Evolutionary conservation across 2,797 vertebrate genomes (phyloP), one percentile per base, ranked within the genome.

Genomic region (Zenarchopterus dispar): DNA sequence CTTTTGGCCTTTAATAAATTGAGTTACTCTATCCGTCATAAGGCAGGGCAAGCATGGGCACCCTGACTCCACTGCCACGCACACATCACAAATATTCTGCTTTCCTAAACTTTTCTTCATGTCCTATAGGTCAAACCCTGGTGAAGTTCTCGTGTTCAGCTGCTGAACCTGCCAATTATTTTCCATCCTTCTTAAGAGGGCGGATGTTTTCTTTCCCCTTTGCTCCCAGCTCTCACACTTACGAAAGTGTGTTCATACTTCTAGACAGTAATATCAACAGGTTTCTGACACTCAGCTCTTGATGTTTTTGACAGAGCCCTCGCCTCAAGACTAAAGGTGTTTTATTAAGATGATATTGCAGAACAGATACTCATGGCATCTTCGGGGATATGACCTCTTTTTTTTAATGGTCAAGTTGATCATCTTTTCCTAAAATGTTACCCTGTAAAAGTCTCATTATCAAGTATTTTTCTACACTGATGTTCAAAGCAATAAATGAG

Each of bases 11-110:
- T 91, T 88, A 83, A 86, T 84, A 94, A 88, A 91, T 90, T 85
- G 80, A 93, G 87, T 92, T 90, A 91, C 88, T 91, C 89, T 92
- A 89, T 87, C 89, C 90, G 81, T 88, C 85, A 91, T 82, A 89
- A 85, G 63, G 73, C 86, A 88, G 84, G 81, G 75, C 83, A 90
- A 93, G 93, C 83, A 84, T 49, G 53, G 66, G 53, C 82, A 70
- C 31, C 1, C 39, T 68, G 50, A 81, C 56, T 63, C 59, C 64
- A 46, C 62, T 17, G 7, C 47, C 44, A 48, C 58, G 66, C 70
- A 68, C 50, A 70, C 47, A 78, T 59, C 59, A 36, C 50, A 59
- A 15, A 66, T 65, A 79, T 44, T 70, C 26, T 63, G 43, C 71
- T 70, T 75, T 70, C 31, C 44, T 64, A 80, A 62, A 56, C 28